Conservation (phyloP, 2,888 invertebrate genomes). For the Ceraclea dissimilis region DNA sequence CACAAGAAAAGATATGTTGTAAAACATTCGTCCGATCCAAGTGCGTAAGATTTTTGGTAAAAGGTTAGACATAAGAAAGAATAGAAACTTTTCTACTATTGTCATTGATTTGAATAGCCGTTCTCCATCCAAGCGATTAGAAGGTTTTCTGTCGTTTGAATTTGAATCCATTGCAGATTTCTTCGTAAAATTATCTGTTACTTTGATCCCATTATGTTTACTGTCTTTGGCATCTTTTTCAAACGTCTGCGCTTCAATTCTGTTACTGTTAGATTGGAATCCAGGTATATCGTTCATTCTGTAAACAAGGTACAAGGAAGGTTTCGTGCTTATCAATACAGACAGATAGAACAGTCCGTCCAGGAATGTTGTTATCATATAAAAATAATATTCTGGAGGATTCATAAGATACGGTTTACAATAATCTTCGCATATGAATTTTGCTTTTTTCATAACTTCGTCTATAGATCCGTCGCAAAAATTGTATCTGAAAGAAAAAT, state of each 20-base stretch:
- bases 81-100: no score
- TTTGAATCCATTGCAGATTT: no score
- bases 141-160: no score
- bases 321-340: constrained; percentile 51
- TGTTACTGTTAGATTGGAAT: constrained; percentile 28
- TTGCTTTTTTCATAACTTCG: constrained; percentile 56
- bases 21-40: no score
- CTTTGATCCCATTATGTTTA: no score
- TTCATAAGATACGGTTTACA: constrained; percentile 54
- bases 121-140: neutral
- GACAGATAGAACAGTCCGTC: constrained; percentile 63
- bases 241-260: no score
- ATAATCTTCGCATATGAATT: constrained; percentile 50
- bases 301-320: constrained; percentile 51
- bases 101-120: neutral
- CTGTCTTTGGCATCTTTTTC: no score
- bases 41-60: no score
- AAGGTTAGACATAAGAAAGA: no score
- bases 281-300: constrained; percentile 50
- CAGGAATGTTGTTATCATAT: constrained; percentile 56
- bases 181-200: no score
- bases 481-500: constrained; percentile 55
- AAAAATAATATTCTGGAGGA: constrained; percentile 54
- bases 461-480: constrained; percentile 55
- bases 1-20: no score